Base-by-base conservation (phyloP, 92 coral and sea anemone species). In the Palythoa grandis region DNA sequence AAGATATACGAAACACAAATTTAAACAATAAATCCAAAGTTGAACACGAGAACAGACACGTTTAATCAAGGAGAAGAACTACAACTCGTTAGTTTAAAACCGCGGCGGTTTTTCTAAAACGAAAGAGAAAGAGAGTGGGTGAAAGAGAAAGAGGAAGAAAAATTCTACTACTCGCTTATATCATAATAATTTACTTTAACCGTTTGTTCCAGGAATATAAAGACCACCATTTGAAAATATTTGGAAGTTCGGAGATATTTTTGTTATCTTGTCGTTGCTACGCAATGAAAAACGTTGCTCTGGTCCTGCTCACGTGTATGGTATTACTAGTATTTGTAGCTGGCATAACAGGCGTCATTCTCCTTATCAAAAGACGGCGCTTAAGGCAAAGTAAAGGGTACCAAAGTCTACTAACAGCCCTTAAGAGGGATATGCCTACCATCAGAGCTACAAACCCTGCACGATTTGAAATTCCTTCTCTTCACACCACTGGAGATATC, bases 401-500 rank as follows among this genome's bases (percentile, higher is more conserved):
- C 15, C 54, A 61, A 35, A 80, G 23, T 67, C 47, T 35, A 53
- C 61, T 68, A 16, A 6, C 74, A 20, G 61, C 73, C 6, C 22
- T 80, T 19, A 65, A 57, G 70, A 83, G 72, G 9, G 83, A 79
- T 5, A 72, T 90, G 14, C 98, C 98, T 11, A 88, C 90, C 15
- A 90, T 94, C 9, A 66, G 22, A 43, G 13, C 73, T 20, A 9
- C 24, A 40, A 94, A 94, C 56, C 86, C 88, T 77, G 68, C 78
- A 25, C 92, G 88, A 22, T 94, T 94, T 70, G 87, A 90, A 88
- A 89, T 92, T 12, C 98, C 95, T 70, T 72, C 90, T 22, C 61
- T n/a, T 11, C 74, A 80, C 24, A 43, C 40, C 73, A 60, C 83
- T 0, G 83, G 89, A 0, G 78, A 86, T 61, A 40, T 90, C 15